These are phyloP conservation scores for Anabas testudineus DNA, from an alignment of 2,797 vertebrate species.

Conservation along the genomic window DNA sequence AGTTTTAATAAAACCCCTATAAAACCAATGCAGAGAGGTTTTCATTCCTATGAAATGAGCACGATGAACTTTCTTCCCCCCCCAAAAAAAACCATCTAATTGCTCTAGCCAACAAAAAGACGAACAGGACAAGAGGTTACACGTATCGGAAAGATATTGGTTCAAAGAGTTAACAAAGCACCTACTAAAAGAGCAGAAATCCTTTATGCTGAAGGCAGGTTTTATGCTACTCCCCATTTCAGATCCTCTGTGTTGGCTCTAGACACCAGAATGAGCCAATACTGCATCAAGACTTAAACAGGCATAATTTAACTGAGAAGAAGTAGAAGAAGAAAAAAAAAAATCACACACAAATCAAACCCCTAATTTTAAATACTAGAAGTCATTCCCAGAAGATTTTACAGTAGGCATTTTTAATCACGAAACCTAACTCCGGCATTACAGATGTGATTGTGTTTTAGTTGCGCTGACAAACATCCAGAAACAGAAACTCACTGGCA, in stretches of 20 bases:
- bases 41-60: slow-evolving; percentile 46
- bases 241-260: slow-evolving; percentile 29
- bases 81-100: slow-evolving; percentile 29
- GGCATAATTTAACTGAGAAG: slow-evolving; percentile 27
- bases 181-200: slow-evolving; percentile 52
- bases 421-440: slow-evolving; percentile 20
- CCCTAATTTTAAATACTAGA: background rate
- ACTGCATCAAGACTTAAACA: slow-evolving; percentile 57
- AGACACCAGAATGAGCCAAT: slow-evolving; percentile 19
- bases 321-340: background rate
- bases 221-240: slow-evolving; percentile 29
- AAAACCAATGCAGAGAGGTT: slow-evolving; percentile 54
- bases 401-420: slow-evolving; percentile 17
- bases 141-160: slow-evolving; percentile 35
- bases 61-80: slow-evolving; percentile 27
- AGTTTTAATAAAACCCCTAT: slow-evolving; percentile 60
- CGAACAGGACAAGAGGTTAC: background rate
- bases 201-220: slow-evolving; percentile 53
- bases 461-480: slow-evolving; percentile 10
- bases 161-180: slow-evolving; percentile 38
- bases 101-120: slow-evolving; percentile 47
- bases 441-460: slow-evolving; percentile 25
- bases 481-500: slow-evolving; percentile 8
- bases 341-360: background rate
- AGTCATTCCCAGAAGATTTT: background rate